Percentiles rank a stretch among this genome's conserved stretches.
Evolutionary conservation across 1,140 invertebrate genomes (phyloP).

Genomic region (Goniozus legneri): DNA sequence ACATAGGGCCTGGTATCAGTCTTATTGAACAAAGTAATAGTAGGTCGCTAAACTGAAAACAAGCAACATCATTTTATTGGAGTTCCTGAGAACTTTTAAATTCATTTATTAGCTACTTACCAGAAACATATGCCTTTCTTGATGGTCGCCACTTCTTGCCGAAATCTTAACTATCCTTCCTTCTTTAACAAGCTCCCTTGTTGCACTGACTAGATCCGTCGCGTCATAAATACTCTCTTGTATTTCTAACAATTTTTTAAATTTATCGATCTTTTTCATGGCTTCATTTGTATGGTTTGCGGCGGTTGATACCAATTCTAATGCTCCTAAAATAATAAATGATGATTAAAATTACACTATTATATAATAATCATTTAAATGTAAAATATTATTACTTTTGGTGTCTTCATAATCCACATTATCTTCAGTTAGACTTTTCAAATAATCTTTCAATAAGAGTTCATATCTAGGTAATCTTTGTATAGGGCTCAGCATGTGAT

Average conservation of each 20-base stretch:
- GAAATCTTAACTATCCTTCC: conserved; percentile 67
- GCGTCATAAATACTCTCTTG: conserved; percentile 55
- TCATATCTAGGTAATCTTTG: conserved; percentile 71
- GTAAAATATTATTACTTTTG: conserved; percentile 37
- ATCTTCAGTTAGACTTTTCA: conserved; percentile 59
- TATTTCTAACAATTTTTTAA: conserved; percentile 51
- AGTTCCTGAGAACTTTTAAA: conserved; percentile 1
- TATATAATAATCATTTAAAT: conserved; percentile 5
- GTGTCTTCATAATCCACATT: conserved; percentile 67
- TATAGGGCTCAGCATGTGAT: conserved; percentile 76
- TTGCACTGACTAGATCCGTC: conserved; percentile 68
- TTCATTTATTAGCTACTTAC: conserved; percentile 47
- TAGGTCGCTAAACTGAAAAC: conserved; percentile 68
- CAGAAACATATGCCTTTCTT: conserved; percentile 69
- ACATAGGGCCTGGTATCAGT: conserved; percentile 58
- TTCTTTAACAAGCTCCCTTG: conserved; percentile 66
- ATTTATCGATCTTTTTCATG: conserved; percentile 59
- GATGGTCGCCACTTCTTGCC: conserved; percentile 62
- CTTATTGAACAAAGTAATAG: conserved; percentile 59
- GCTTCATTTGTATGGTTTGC: conserved; percentile 73
- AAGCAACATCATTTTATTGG: conserved; percentile 30
- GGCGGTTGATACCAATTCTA: conserved; percentile 69
- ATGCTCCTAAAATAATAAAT: conserved; percentile 50
- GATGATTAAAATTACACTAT: background rate
- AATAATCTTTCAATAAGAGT: conserved; percentile 66